phyloP scores from a whole-genome alignment of 2,888 invertebrate genomes.

The Orchestes rusci region DNA sequence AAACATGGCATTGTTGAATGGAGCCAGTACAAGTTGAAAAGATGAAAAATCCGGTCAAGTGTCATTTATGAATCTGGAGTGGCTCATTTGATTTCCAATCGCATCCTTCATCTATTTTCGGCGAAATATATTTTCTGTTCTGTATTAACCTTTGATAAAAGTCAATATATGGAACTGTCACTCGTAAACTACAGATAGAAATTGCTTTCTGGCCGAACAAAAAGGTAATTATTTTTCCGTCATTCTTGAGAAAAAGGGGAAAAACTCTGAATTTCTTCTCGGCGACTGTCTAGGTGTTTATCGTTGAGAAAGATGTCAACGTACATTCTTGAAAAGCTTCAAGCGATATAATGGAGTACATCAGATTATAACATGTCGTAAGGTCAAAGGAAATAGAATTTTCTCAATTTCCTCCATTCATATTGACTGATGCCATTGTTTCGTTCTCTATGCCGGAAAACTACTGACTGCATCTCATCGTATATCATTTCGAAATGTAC shows the following conservation, averaged over 20 bases:
- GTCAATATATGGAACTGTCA: too few species aligned
- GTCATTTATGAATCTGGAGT: too few species aligned
- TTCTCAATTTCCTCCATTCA: constrained; percentile 43
- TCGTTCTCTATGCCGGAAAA: constrained; percentile 21
- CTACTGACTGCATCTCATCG: constrained; percentile 15
- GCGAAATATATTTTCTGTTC: too few species aligned
- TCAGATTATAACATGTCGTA: constrained; percentile 29
- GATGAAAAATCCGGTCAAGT: too few species aligned
- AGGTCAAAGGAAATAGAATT: constrained; percentile 40
- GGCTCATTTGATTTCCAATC: too few species aligned
- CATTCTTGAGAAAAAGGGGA: constrained; percentile 12
- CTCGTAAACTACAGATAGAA: too few species aligned
- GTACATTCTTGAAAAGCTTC: constrained; percentile 16
- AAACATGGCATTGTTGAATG: too few species aligned
- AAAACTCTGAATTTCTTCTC: constrained; percentile 13
- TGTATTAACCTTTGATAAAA: too few species aligned
- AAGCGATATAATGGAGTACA: constrained; percentile 26
- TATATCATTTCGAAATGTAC: constrained; percentile 22
- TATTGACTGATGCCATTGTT: constrained; percentile 28
- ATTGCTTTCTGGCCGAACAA: constrained; percentile 9
- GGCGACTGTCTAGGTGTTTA: constrained; percentile 13
- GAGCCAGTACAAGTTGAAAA: too few species aligned
- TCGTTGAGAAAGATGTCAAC: constrained; percentile 15
- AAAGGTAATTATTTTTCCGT: constrained; percentile 18
- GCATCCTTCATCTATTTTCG: too few species aligned